Evolutionary conservation across 2,888 invertebrate genomes (phyloP).

Genomic region (Calephelis perditalis): DNA sequence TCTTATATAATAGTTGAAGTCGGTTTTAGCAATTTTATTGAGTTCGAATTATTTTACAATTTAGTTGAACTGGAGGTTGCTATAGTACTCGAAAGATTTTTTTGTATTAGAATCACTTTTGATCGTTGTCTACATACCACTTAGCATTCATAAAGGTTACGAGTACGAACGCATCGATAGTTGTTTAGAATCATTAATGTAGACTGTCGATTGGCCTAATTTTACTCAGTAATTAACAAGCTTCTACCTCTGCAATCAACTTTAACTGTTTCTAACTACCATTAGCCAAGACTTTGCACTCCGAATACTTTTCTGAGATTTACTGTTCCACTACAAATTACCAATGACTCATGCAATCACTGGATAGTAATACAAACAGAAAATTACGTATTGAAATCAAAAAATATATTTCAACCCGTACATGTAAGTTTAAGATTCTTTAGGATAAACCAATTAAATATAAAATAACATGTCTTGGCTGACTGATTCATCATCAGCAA

Average conservation of each 20-base stretch:
- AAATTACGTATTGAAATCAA: too few relatives aligned
- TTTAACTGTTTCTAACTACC: slow-evolving; percentile 10
- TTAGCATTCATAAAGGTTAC: slow-evolving; percentile 11
- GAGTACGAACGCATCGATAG: background rate
- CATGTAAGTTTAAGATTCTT: too few relatives aligned
- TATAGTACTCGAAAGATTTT: too few relatives aligned
- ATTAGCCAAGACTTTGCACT: slow-evolving; percentile 10
- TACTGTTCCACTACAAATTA: slow-evolving; percentile 1
- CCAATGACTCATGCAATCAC: background rate
- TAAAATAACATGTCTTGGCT: too few relatives aligned
- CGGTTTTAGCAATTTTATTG: too few relatives aligned
- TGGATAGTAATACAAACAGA: too few relatives aligned
- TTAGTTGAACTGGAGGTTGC: too few relatives aligned
- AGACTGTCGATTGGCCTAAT: slow-evolving; percentile 8
- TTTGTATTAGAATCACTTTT: background rate
- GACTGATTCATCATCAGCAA: too few relatives aligned
- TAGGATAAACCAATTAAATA: too few relatives aligned
- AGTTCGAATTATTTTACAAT: too few relatives aligned
- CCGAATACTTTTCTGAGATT: background rate
- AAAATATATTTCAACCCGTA: too few relatives aligned
- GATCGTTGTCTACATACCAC: background rate
- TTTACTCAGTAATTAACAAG: slow-evolving; percentile 10
- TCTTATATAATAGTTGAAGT: too few relatives aligned
- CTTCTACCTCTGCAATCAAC: slow-evolving; percentile 7
- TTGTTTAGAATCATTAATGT: slow-evolving; percentile 10